These are phyloP conservation scores for Engystomops pustulosus DNA, from an alignment of 2,113 vertebrate genomes.

Conservation along the genomic window DNA sequence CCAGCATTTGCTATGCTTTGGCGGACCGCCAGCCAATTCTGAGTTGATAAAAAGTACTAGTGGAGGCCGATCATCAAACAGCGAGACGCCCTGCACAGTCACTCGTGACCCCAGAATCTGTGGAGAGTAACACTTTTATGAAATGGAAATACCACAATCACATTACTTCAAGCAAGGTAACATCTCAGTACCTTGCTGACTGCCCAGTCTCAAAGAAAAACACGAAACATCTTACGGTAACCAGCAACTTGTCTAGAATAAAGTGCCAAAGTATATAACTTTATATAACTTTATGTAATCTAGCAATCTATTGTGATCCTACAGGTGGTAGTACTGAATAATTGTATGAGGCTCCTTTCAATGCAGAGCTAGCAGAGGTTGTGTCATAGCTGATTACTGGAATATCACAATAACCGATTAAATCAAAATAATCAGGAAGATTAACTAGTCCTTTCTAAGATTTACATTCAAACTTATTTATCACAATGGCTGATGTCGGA, in stretches of 20 bases:
- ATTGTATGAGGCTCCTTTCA: too few species aligned
- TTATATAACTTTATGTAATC: neutral
- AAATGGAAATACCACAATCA: neutral
- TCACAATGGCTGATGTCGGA: too few species aligned
- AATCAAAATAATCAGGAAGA: too few species aligned
- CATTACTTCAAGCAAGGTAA: neutral
- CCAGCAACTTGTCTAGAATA: neutral
- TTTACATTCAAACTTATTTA: too few species aligned
- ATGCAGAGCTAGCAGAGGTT: neutral
- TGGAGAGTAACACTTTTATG: neutral
- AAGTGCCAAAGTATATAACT: too few species aligned
- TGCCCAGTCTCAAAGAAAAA: conserved; percentile 10
- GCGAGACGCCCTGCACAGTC: conserved; percentile 13
- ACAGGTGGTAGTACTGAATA: too few species aligned
- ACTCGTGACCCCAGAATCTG: neutral
- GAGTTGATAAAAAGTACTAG: neutral
- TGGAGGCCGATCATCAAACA: neutral
- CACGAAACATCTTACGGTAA: conserved; percentile 24
- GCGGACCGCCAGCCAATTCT: neutral
- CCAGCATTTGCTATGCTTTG: neutral
- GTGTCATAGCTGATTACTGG: too few species aligned
- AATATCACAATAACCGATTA: too few species aligned
- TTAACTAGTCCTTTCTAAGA: too few species aligned
- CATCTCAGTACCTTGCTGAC: neutral
- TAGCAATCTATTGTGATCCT: neutral